Evolutionary conservation across 2,888 invertebrate species (phyloP).

Genomic region (Dynastes grantii): DNA sequence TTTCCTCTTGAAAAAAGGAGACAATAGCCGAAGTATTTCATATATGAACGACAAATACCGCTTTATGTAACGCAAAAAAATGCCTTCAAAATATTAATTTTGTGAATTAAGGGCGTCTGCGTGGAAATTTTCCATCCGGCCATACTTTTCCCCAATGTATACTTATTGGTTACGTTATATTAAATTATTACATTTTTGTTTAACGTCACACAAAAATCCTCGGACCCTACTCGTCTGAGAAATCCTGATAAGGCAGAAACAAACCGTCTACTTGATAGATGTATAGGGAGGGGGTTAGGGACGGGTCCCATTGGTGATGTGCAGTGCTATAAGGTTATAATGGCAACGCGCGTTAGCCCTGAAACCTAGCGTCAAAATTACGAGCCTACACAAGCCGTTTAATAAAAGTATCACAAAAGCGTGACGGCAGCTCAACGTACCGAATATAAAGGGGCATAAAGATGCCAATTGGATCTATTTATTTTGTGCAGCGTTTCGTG

Average conservation of each 20-base stretch:
- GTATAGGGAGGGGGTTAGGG: background rate
- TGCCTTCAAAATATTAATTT: slow-evolving; percentile 3
- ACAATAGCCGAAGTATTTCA: too few species aligned
- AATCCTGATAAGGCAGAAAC: background rate
- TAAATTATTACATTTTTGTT: background rate
- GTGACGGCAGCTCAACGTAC: background rate
- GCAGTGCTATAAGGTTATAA: background rate
- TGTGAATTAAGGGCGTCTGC: background rate
- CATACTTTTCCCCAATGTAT: background rate
- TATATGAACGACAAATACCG: too few species aligned
- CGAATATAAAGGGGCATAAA: background rate
- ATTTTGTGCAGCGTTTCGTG: background rate
- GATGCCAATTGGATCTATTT: background rate
- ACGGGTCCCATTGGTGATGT: background rate
- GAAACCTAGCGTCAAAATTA: background rate
- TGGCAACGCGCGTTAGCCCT: background rate
- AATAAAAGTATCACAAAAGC: background rate
- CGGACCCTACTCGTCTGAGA: background rate
- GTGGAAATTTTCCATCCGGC: background rate
- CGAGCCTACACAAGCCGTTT: background rate
- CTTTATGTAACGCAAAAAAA: too few species aligned
- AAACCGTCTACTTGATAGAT: background rate
- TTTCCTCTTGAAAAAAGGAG: too few species aligned
- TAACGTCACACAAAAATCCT: slow-evolving; percentile 4
- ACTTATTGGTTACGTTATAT: background rate